Evolutionary conservation across 1,140 invertebrate species (phyloP).

Genomic region (Tetranychus urticae): DNA sequence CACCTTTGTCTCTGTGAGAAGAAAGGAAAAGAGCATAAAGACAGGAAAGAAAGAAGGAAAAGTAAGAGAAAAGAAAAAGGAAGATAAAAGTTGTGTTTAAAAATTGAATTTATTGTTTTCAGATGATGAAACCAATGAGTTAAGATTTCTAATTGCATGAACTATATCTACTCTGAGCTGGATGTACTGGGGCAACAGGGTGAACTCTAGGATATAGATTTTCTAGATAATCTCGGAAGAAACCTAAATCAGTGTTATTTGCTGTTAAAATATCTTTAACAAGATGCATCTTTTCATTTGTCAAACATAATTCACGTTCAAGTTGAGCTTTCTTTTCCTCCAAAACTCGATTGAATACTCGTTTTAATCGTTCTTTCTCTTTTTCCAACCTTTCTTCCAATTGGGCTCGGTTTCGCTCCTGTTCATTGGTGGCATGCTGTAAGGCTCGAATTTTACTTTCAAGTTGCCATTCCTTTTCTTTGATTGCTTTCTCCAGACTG

Average conservation of each 20-base stretch:
- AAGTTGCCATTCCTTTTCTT: constrained; percentile 22
- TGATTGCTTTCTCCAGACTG: constrained; percentile 23
- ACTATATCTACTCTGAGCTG: too few relatives aligned
- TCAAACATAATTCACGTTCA: constrained; percentile 10
- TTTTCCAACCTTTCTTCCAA: constrained; percentile 18
- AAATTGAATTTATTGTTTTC: too few relatives aligned
- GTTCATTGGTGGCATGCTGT: not conserved
- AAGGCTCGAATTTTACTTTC: not conserved
- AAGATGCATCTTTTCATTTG: constrained; percentile 12
- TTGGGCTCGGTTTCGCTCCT: not conserved
- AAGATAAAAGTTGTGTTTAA: not conserved
- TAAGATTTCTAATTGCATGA: too few relatives aligned
- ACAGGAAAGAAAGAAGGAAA: not conserved
- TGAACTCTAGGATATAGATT: not conserved
- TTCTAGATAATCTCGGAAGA: not conserved
- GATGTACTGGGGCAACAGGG: too few relatives aligned
- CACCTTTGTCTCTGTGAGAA: not conserved
- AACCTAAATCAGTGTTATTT: constrained; percentile 10
- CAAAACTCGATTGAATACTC: constrained; percentile 23
- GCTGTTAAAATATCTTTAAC: constrained; percentile 13
- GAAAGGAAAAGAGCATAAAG: not conserved
- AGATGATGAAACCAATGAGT: too few relatives aligned
- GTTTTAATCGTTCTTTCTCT: constrained; percentile 14
- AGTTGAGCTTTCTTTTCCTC: constrained; percentile 19
- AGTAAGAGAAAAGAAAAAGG: not conserved